Evolutionary conservation across 2,113 vertebrate species (phyloP), one percentile per base, ranked within the genome.

Genomic region (Holacanthus passer): DNA sequence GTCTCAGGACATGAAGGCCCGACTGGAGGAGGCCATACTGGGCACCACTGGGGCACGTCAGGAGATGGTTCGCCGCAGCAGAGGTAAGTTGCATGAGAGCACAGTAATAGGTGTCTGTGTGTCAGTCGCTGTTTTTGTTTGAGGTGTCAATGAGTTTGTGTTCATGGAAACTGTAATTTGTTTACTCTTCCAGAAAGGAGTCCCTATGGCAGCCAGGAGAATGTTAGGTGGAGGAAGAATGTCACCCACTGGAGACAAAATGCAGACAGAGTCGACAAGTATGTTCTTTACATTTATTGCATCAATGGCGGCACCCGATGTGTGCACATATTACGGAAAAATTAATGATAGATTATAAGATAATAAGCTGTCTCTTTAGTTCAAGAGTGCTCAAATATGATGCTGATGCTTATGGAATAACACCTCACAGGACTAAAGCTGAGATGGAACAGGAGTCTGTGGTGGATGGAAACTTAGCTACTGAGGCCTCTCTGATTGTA

Each of bases 1-100:
- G 91, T 98, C 97, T 1, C 96, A 97, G 84, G 97, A 98, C 88
- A 98, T 98, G 97, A 98, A 97, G 81, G 97, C 97, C 0, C 94
- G 97, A 2, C 94, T 98, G 41, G 97, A 98, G 84, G 97, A 98
- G 83, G 97, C 97, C 88, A 97, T 98, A 31, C 90, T 98, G 65
- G 97, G 97, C 16, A 97, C 96, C 50, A 96, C 97, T 0, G 97
- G 97, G 4, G 97, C 97, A 0, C 96, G 97, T 1, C 97, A 97
- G 74, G 97, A 98, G 92, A 98, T 98, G 97, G 97, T 98, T 69
- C 96, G 97, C 0, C 96, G 97, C 75, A 96, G 96, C 81, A 92
- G 97, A 89, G 97, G 97, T 97, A 84, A 88, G n/a, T 7, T 35
- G 24, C 2, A 3, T 10, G 0, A 56, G 13, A 69, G 41, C 50